These are phyloP conservation scores for Gymnoscopelus microlampas DNA, from an alignment of 2,797 vertebrate species.

Conservation along the genomic window DNA sequence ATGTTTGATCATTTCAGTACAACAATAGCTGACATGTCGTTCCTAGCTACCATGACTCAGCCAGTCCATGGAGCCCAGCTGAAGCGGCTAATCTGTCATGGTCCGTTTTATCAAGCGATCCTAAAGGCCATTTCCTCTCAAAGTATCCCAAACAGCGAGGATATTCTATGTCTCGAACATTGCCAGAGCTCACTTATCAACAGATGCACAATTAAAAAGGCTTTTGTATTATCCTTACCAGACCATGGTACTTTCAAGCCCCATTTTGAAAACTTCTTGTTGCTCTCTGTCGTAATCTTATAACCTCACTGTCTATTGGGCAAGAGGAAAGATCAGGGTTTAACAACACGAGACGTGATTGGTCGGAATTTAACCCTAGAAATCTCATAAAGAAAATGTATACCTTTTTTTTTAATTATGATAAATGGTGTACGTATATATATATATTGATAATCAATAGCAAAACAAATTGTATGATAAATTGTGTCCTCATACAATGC, in stretches of 20 bases:
- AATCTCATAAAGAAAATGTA: not conserved
- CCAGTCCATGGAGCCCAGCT: slow-evolving; percentile 30
- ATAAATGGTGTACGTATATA: no score
- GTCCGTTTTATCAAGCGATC: not conserved
- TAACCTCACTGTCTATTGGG: slow-evolving; percentile 76
- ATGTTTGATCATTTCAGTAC: rapidly evolving
- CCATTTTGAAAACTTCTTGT: slow-evolving; percentile 89
- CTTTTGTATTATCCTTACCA: slow-evolving; percentile 85
- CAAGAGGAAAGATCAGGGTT: rapidly evolving
- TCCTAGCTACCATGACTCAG: slow-evolving; percentile 74
- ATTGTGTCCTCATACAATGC: not conserved
- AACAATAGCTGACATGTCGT: not conserved
- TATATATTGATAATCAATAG: no score
- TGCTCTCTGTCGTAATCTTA: slow-evolving; percentile 49
- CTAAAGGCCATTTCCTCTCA: not conserved
- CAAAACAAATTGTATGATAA: not conserved
- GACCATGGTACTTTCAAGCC: slow-evolving; percentile 96
- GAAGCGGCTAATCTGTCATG: slow-evolving; percentile 18
- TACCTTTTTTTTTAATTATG: not conserved
- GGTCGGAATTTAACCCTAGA: slow-evolving; percentile 26
- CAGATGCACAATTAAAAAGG: not conserved
- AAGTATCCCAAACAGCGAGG: not conserved
- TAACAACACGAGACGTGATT: slow-evolving; percentile 63
- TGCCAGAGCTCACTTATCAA: not conserved
- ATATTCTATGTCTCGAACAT: rapidly evolving